Base-by-base conservation (phyloP, 2,888 invertebrate species). In the Oscheius onirici region DNA sequence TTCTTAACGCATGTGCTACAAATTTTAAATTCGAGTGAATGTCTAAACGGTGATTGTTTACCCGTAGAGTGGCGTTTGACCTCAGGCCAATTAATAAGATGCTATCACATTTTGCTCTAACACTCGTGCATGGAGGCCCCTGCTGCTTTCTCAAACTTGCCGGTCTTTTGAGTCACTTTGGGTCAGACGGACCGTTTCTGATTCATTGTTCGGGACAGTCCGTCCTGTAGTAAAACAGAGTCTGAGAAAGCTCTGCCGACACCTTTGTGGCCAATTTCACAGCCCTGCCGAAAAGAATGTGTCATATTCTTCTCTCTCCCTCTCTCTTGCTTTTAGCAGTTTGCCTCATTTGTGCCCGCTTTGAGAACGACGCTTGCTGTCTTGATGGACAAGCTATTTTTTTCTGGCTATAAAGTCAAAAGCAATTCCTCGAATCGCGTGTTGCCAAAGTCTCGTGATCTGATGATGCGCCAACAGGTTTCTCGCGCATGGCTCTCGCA, bases 391-490 rank as follows among this genome's bases (percentile, higher is more conserved):
- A n/a, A n/a, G 34, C 34, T 34, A 34, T 34, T 34, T 34, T 34
- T 34, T 34, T n/a, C n/a, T 34, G 34, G 3, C 34, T 34, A 34
- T 34, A 34, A 6, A 34, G 8, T 34, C 34, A 34, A 34, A 34
- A 34, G 34, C 8, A 8, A 34, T 34, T 34, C 8, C 34, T 8
- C 34, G 34, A 34, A 34, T 3, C 3, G 34, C 8, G 34, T 34
- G 34, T 34, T 34, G 34, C 34, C 34, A 34, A 34, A 34, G 3
- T 34, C 51, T 24, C 20, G 22, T 51, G 26, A 26, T 15, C 28
- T 55, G 28, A 55, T 55, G 28, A 46, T 3, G 28, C 55, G 55
- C 55, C 55, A 55, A 55, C 55, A 55, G 55, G 55, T 55, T 55
- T 55, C 28, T 28, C 26, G 20, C 22, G 55, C 28, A 55, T 55